Base-by-base conservation (phyloP, 2,888 invertebrate genomes). In the Heteromyza rotundicornis region DNA sequence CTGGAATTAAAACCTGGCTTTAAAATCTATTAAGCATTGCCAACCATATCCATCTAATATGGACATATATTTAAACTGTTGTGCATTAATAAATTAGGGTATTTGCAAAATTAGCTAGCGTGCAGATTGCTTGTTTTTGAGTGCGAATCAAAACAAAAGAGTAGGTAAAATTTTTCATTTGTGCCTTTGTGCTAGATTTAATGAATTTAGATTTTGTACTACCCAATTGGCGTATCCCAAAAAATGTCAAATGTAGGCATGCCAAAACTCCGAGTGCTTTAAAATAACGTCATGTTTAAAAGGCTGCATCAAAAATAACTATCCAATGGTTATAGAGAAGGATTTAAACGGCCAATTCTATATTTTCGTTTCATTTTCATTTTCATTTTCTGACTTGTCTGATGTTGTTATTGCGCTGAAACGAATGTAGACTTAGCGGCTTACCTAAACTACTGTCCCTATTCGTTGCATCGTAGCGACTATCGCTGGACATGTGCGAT, bases 371-470 rank as follows among this genome's bases (percentile, higher is more conserved):
- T n/a, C n/a, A n/a, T n/a, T n/a, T n/a, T n/a, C n/a, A n/a, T n/a
- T n/a, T n/a, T n/a, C n/a, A n/a, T 22, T 50, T 12, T 19, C n/a
- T 22, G 16, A 12, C 10, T 54, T 16, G n/a, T 16, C 40, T 10
- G 17, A 40, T 40, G 40, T 40, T 16, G 10, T 35, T 35, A 35
- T 7, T 10, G n/a, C n/a, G n/a, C n/a, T n/a, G n/a, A n/a, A n/a
- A n/a, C n/a, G n/a, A n/a, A n/a, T n/a, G n/a, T 40, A 5, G 32
- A 8, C 32, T 32, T 8, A 32, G 5, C 12, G 12, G 75, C 74
- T 73, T 73, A 84, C 83, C 83, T 72, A 84, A 71, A 68, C 82
- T 83, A 66, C 83, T 84, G 69, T 83, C 84, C 64, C 83, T 70
- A 51, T 81, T 84, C 35, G 76, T 74, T 55, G 78, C 72, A 64